phyloP scores from a whole-genome alignment of 1,140 invertebrate genomes.

The Cydia splendana region DNA sequence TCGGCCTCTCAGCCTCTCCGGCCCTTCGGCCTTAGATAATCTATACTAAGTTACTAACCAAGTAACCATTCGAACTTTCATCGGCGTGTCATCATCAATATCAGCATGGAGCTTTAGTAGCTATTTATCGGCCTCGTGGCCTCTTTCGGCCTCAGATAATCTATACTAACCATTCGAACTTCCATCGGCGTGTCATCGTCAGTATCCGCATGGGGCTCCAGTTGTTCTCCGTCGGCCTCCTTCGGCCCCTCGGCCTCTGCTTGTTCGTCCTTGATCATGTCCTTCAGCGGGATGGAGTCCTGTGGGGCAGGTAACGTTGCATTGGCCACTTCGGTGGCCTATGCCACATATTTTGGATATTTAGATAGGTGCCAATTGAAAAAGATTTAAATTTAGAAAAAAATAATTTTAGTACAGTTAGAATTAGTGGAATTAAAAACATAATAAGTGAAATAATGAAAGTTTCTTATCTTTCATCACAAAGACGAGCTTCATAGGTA shows the following conservation, averaged over 20 bases:
- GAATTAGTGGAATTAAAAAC: too few relatives aligned
- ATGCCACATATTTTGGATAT: background rate
- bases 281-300: slow-evolving; percentile 66
- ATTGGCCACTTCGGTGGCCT: background rate
- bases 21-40: too few relatives aligned
- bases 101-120: background rate
- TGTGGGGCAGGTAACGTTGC: slow-evolving; percentile 35
- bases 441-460: too few relatives aligned
- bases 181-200: slow-evolving; percentile 83
- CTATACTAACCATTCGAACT: slow-evolving; percentile 50
- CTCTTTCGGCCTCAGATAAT: background rate
- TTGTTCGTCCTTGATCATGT: slow-evolving; percentile 57
- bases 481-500: too few relatives aligned
- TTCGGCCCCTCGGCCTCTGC: slow-evolving; percentile 42
- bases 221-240: slow-evolving; percentile 53
- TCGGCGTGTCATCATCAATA: background rate
- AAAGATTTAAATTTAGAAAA: background rate
- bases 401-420: too few relatives aligned
- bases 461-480: too few relatives aligned
- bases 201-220: slow-evolving; percentile 76
- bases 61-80: too few relatives aligned
- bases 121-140: too few relatives aligned
- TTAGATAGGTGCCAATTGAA: background rate
- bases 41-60: too few relatives aligned
- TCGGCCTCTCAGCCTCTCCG: too few relatives aligned